A percentile compares a stretch with the other conserved stretches of the same genome.
Conservation (phyloP, 2,888 invertebrate species). For the Hemithea aestivaria region DNA sequence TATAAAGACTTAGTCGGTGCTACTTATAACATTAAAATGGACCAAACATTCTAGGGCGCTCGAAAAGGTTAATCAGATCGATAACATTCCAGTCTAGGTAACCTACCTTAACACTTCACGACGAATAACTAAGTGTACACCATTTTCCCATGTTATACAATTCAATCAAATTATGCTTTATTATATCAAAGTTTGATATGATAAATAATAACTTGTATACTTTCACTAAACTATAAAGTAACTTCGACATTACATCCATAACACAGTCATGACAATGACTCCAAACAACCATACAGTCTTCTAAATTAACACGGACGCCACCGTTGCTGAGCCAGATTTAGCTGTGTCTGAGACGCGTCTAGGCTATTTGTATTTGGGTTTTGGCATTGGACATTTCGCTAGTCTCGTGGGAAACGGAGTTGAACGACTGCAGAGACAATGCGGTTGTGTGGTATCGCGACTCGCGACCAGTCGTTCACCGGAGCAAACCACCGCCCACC, state of each 20-base stretch:
- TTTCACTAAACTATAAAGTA: no score
- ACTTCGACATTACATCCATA: constrained; percentile 36
- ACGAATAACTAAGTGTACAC: no score
- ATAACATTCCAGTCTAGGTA: constrained; percentile 18
- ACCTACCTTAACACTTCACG: constrained; percentile 7
- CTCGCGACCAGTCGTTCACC: constrained; percentile 60
- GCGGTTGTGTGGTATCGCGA: constrained; percentile 62
- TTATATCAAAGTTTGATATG: no score
- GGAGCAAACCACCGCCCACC: constrained; percentile 52
- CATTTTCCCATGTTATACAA: no score
- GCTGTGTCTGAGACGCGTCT: constrained; percentile 74
- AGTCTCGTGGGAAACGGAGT: constrained; percentile 77
- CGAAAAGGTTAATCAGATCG: constrained; percentile 23
- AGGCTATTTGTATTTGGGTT: constrained; percentile 74
- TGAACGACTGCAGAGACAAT: constrained; percentile 78
- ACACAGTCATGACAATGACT: constrained; percentile 41
- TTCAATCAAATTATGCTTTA: no score
- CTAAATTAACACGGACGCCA: constrained; percentile 46
- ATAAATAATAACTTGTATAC: no score
- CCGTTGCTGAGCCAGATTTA: constrained; percentile 68
- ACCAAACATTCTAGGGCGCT: constrained; percentile 16
- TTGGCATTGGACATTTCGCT: constrained; percentile 73
- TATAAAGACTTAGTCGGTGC: background rate
- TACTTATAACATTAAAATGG: constrained; percentile 16
- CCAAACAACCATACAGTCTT: constrained; percentile 41